Percentiles rank a stretch among this genome's conserved stretches.
phyloP scores from a whole-genome alignment of 64 coral and sea anemone species.

The Cladopsammia gracilis region DNA sequence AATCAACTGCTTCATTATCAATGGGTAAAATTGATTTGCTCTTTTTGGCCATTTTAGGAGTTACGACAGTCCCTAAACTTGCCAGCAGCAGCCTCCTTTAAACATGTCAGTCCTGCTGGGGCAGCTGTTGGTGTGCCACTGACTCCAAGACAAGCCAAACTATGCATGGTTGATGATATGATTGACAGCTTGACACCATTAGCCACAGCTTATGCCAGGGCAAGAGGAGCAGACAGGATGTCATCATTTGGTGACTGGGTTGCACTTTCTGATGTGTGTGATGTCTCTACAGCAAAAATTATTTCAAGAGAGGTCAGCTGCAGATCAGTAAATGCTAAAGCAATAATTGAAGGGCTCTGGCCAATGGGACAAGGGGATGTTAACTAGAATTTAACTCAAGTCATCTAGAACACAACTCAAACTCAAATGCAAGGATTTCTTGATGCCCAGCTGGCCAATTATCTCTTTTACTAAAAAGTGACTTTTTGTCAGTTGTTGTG shows the following conservation, averaged over 20 bases:
- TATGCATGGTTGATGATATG: slow-evolving; percentile 98
- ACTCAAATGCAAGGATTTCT: too few relatives aligned
- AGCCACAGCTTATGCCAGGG: slow-evolving; percentile 95
- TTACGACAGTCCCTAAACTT: slow-evolving; percentile 79
- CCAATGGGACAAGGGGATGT: too few relatives aligned
- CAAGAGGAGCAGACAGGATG: slow-evolving; percentile 98
- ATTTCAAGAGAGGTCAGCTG: slow-evolving; percentile 94
- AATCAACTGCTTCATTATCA: too few relatives aligned
- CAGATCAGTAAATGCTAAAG: too few relatives aligned
- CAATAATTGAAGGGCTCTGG: too few relatives aligned
- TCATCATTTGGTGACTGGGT: slow-evolving; percentile 99
- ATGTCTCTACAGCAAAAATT: slow-evolving; percentile 94
- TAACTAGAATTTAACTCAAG: too few relatives aligned
- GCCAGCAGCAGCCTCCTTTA: slow-evolving; percentile 97
- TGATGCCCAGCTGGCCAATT: too few relatives aligned
- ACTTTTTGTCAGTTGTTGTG: too few relatives aligned
- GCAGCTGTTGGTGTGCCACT: slow-evolving; percentile 87
- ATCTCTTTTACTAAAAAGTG: too few relatives aligned
- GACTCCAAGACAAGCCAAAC: slow-evolving; percentile 85
- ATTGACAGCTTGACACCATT: slow-evolving; percentile 92
- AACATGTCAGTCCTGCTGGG: slow-evolving; percentile 97
- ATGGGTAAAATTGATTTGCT: not conserved
- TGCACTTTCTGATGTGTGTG: slow-evolving; percentile 94
- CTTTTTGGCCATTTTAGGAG: slow-evolving; percentile 65
- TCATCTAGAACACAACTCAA: too few relatives aligned